phyloP scores from a whole-genome alignment of 2,113 vertebrate species.

The Rhombomys opimus region DNA sequence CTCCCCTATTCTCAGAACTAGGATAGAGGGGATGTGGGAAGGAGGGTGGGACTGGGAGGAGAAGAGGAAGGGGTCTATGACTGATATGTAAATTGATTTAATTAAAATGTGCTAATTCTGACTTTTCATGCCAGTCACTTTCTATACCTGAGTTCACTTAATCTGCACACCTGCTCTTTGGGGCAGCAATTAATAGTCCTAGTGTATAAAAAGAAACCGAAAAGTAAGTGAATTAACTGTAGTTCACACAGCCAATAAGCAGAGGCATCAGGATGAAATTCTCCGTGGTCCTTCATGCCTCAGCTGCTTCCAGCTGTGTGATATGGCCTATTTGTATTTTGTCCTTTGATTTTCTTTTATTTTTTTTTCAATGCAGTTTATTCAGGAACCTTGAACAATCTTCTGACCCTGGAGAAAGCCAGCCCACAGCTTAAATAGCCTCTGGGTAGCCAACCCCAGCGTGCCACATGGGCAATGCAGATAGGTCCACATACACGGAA shows the following conservation, averaged over 20 bases:
- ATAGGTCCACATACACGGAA: too few species aligned
- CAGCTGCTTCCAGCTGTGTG: slow-evolving; percentile 1
- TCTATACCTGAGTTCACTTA: neutral
- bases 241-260: neutral
- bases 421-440: too few species aligned
- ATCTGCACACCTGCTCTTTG: neutral
- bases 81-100: too few species aligned
- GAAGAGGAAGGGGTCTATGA: too few species aligned
- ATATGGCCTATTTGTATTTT: neutral
- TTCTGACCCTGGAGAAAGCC: too few species aligned
- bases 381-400: too few species aligned
- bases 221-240: neutral
- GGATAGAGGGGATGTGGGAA: too few species aligned
- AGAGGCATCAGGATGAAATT: neutral
- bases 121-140: slow-evolving; percentile 25
- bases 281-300: neutral
- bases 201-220: neutral
- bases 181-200: neutral
- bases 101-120: neutral
- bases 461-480: too few species aligned
- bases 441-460: too few species aligned
- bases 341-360: neutral
- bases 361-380: too few species aligned
- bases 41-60: too few species aligned
- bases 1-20: too few species aligned